These are phyloP conservation scores for Meriones unguiculatus DNA, from an alignment of 2,113 vertebrate species.

Conservation along the genomic window DNA sequence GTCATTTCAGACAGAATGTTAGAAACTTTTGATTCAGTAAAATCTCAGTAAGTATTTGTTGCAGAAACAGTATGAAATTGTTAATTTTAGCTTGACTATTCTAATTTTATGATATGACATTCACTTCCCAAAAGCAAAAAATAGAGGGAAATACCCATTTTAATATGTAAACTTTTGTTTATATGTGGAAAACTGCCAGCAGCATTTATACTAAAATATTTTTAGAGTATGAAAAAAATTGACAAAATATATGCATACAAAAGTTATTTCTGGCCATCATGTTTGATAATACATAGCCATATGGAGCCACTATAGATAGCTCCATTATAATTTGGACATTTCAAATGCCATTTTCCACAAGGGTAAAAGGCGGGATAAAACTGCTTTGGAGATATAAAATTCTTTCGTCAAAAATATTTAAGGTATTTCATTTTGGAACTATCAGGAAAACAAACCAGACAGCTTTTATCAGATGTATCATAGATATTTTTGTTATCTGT, in stretches of 20 bases:
- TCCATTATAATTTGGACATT: neutral
- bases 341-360: neutral
- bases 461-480: neutral
- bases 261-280: neutral
- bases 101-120: neutral
- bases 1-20: neutral
- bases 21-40: neutral
- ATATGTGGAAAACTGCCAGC: neutral
- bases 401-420: neutral
- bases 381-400: neutral
- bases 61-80: neutral
- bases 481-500: neutral
- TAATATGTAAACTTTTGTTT: slow-evolving; percentile 9
- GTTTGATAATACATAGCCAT: neutral
- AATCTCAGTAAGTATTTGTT: slow-evolving; percentile 7
- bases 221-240: slow-evolving; percentile 8
- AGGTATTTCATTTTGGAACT: neutral
- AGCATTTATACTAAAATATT: slow-evolving; percentile 29
- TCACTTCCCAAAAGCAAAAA: slow-evolving; percentile 32
- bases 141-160: neutral
- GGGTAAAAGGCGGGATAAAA: neutral
- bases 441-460: neutral
- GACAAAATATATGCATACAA: neutral
- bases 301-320: neutral
- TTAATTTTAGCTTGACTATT: neutral